Evolutionary conservation across 2,797 vertebrate species (phyloP).

Genomic region (Eurystomus glaucurus): DNA sequence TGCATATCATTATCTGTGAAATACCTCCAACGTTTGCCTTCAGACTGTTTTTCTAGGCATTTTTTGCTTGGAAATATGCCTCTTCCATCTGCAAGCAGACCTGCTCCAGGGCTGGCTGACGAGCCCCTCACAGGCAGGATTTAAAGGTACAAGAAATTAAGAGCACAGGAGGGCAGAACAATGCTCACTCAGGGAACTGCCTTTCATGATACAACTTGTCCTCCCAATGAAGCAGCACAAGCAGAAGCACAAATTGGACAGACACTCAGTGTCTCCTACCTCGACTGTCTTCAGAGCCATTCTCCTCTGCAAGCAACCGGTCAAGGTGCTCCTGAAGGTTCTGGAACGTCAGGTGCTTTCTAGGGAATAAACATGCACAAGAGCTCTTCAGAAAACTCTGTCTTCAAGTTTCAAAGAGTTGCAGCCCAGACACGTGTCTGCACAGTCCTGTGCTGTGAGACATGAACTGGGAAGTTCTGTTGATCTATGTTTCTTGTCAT

Average conservation of each 20-base stretch:
- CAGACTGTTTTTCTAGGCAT: neutral
- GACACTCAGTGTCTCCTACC: constrained; percentile 75
- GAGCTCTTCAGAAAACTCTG: constrained; percentile 13
- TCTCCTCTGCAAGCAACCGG: constrained; percentile 87
- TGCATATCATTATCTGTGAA: neutral
- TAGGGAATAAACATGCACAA: constrained; percentile 71
- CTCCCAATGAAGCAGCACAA: neutral
- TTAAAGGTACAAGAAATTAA: neutral
- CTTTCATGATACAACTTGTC: neutral
- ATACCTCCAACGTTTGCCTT: neutral
- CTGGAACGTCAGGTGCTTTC: constrained; percentile 94
- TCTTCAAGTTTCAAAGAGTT: neutral
- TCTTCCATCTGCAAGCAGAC: neutral
- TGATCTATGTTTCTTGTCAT: neutral
- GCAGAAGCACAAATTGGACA: neutral
- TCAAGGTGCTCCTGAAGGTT: constrained; percentile 92
- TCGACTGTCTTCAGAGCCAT: constrained; percentile 82
- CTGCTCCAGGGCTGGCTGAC: neutral
- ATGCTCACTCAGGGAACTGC: neutral
- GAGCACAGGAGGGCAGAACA: neutral
- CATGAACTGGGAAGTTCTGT: neutral
- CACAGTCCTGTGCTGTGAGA: neutral
- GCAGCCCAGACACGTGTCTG: accelerated
- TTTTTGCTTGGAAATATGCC: neutral
- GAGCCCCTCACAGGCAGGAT: neutral